phyloP scores from a whole-genome alignment of 2,888 invertebrate species.

The Phyto melanocephala region DNA sequence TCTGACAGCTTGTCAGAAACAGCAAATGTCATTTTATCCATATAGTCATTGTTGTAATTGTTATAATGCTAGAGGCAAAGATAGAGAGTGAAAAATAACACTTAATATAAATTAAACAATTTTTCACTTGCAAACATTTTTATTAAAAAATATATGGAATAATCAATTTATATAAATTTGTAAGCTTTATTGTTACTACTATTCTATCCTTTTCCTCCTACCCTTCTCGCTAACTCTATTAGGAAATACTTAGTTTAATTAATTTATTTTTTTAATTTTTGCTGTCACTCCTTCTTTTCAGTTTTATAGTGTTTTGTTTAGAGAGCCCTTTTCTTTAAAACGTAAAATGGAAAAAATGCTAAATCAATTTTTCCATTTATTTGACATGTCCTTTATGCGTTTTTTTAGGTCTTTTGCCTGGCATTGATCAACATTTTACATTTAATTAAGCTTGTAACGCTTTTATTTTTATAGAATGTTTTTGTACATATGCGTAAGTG shows the following conservation, averaged over 20 bases:
- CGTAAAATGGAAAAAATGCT: constrained; percentile 22
- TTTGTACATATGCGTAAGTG: not conserved
- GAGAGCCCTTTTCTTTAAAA: constrained; percentile 14
- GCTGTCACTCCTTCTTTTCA: not conserved
- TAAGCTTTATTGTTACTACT: no score
- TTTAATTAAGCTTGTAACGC: constrained; percentile 53
- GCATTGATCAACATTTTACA: constrained; percentile 48
- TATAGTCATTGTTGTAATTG: constrained; percentile 14
- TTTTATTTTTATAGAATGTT: constrained; percentile 14
- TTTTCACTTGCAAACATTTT: constrained; percentile 20
- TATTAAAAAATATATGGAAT: not conserved
- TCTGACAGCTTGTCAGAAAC: constrained; percentile 58
- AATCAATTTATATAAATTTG: not conserved
- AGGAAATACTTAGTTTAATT: constrained; percentile 36
- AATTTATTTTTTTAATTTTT: constrained; percentile 38
- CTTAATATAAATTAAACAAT: constrained; percentile 45
- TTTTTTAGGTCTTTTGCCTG: not conserved
- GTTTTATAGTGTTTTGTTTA: not conserved
- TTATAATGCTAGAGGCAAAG: not conserved
- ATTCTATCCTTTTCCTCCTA: not conserved
- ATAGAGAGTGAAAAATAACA: constrained; percentile 29
- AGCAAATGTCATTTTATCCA: constrained; percentile 44
- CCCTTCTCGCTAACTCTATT: no score
- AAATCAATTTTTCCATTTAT: constrained; percentile 35
- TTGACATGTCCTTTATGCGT: constrained; percentile 12